These are phyloP conservation scores for Calosoma granatense DNA, from an alignment of 1,140 invertebrate genomes.

Conservation along the genomic window DNA sequence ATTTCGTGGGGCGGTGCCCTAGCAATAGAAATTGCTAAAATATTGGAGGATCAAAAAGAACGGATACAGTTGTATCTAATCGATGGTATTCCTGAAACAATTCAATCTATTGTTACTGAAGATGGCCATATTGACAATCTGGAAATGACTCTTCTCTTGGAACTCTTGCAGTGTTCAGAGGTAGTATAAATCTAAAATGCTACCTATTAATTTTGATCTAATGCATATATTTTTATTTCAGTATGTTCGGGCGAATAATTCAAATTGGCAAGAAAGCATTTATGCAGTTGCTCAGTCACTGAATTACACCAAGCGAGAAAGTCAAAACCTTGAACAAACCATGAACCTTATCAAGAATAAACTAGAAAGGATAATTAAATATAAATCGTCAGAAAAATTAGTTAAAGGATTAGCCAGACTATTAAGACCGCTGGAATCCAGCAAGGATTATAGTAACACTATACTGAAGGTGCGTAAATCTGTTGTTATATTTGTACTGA, in stretches of 20 bases:
- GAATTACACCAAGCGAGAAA: background rate
- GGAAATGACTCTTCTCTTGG: background rate
- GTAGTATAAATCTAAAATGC: background rate
- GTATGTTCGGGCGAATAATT: background rate
- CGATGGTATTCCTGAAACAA: constrained; percentile 30
- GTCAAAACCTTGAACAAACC: no score
- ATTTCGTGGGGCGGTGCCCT: constrained; percentile 31
- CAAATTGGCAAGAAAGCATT: background rate
- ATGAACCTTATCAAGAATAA: background rate
- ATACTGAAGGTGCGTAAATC: background rate
- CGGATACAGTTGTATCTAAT: constrained; percentile 28
- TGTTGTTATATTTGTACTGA: background rate
- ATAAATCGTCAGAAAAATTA: background rate
- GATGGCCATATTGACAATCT: background rate
- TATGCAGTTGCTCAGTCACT: background rate
- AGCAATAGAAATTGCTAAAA: constrained; percentile 29
- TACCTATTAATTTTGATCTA: background rate
- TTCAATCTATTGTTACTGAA: constrained; percentile 15
- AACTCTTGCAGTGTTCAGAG: background rate
- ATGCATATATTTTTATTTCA: background rate
- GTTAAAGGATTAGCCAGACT: background rate
- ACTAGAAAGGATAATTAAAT: background rate
- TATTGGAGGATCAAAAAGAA: constrained; percentile 23
- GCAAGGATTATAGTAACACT: background rate
- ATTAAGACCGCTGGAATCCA: background rate